phyloP scores from a whole-genome alignment of 2,797 vertebrate genomes.

The Novumbra hubbsi region DNA sequence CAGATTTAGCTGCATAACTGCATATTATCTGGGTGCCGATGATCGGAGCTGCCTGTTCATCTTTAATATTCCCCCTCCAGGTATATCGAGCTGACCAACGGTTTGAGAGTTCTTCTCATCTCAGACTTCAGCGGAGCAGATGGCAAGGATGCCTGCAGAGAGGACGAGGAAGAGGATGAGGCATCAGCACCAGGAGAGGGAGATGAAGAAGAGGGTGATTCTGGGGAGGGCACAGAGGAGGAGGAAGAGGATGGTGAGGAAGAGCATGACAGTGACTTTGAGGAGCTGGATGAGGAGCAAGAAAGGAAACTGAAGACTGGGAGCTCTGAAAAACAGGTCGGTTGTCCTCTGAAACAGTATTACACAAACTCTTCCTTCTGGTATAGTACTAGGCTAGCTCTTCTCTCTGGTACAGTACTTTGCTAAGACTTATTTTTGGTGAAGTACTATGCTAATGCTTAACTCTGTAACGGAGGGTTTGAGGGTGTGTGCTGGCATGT shows the following conservation, averaged over 20 bases:
- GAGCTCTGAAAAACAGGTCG: conserved; percentile 89
- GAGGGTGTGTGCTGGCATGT: conserved; percentile 14
- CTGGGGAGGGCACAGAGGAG: conserved; percentile 77
- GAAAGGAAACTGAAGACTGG: conserved; percentile 73
- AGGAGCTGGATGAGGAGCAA: conserved; percentile 73
- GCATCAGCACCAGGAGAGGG: conserved; percentile 63
- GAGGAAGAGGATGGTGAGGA: conserved; percentile 74
- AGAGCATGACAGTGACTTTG: conserved; percentile 77
- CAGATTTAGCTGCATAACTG: neutral
- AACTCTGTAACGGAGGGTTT: too few species aligned
- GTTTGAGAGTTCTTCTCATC: conserved; percentile 88
- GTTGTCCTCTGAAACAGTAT: neutral
- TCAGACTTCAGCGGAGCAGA: conserved; percentile 83
- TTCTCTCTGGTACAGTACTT: neutral
- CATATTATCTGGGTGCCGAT: neutral
- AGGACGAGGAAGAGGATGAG: conserved; percentile 26
- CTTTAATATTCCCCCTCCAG: conserved; percentile 60
- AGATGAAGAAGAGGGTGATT: conserved; percentile 73
- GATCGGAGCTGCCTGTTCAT: neutral
- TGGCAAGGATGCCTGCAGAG: conserved; percentile 45
- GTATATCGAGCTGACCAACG: conserved; percentile 86
- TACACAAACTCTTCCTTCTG: too few species aligned
- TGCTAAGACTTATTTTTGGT: too few species aligned
- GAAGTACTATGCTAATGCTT: neutral
- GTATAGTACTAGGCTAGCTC: neutral